Evolutionary conservation across 2,797 vertebrate genomes (phyloP).

Genomic region (Fratercula arctica): DNA sequence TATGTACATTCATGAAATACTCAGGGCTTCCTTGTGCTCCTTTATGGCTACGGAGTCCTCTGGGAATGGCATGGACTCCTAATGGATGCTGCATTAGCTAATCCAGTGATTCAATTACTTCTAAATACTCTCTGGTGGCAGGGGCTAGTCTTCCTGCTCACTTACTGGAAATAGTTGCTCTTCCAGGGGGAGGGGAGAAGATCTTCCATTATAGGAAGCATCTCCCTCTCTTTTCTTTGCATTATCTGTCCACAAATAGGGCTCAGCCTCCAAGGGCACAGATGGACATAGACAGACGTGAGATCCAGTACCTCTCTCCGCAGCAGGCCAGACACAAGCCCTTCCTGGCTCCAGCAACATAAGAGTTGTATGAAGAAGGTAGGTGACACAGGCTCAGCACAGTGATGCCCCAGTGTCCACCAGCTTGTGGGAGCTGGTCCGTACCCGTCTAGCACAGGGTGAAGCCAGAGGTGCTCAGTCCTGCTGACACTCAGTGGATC

Average conservation of each 20-base stretch:
- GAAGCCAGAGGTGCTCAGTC: background rate
- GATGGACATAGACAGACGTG: background rate
- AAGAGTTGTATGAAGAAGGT: background rate
- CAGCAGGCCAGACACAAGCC: rapidly evolving
- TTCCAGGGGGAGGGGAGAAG: slow-evolving; percentile 14
- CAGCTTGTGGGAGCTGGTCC: background rate
- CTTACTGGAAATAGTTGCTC: slow-evolving; percentile 67
- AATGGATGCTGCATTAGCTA: slow-evolving; percentile 85
- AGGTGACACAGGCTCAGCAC: background rate
- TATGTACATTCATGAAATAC: slow-evolving; percentile 4
- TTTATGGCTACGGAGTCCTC: slow-evolving; percentile 54
- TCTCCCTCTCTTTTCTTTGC: background rate
- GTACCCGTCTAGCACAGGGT: background rate
- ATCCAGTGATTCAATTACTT: slow-evolving; percentile 83
- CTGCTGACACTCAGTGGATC: background rate
- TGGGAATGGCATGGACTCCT: slow-evolving; percentile 71
- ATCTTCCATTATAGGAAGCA: slow-evolving; percentile 4
- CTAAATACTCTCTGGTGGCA: slow-evolving; percentile 67
- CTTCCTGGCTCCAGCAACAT: background rate
- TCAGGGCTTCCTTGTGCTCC: slow-evolving; percentile 48
- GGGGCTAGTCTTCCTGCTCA: slow-evolving; percentile 60
- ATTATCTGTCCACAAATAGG: background rate
- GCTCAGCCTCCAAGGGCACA: background rate
- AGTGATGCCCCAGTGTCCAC: rapidly evolving
- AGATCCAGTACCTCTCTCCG: background rate